These are phyloP conservation scores for Zaprionus gabonicus DNA, from an alignment of 1,140 invertebrate species.

Conservation along the genomic window DNA sequence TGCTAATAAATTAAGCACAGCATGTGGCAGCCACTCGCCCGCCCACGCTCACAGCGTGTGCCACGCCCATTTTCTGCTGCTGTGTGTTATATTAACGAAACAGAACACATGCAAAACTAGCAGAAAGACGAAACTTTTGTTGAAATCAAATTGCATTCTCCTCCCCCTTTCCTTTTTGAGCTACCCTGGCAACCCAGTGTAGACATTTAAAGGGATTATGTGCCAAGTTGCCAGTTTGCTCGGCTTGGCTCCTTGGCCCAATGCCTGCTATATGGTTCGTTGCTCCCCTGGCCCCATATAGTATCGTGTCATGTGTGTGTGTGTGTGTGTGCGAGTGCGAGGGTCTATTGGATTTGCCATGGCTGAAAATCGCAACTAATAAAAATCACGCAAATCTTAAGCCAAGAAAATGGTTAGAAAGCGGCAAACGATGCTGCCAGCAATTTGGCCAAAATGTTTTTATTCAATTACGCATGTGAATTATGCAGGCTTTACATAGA, in stretches of 20 bases:
- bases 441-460: conserved; percentile 72
- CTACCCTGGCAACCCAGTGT: background rate
- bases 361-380: conserved; percentile 71
- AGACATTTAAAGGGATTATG: conserved; percentile 60
- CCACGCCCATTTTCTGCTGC: conserved; percentile 36
- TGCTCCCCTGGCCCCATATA: conserved; percentile 5
- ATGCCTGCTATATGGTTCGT: conserved; percentile 43
- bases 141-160: conserved; percentile 37
- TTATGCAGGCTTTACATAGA: conserved; percentile 51
- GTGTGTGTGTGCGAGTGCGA: conserved; percentile 12
- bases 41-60: conserved; percentile 21
- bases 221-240: conserved; percentile 53
- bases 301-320: conserved; percentile 6
- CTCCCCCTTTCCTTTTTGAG: background rate
- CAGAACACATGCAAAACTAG: conserved; percentile 64
- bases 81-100: conserved; percentile 40
- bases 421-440: conserved; percentile 47
- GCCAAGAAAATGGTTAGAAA: conserved; percentile 50
- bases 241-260: conserved; percentile 41
- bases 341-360: conserved; percentile 66
- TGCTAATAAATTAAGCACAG: conserved; percentile 76
- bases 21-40: conserved; percentile 37
- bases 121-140: conserved; percentile 51
- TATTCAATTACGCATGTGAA: conserved; percentile 72
- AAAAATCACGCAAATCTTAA: conserved; percentile 72